phyloP scores from a whole-genome alignment of 2,113 vertebrate genomes.

The Alethe diademata region DNA sequence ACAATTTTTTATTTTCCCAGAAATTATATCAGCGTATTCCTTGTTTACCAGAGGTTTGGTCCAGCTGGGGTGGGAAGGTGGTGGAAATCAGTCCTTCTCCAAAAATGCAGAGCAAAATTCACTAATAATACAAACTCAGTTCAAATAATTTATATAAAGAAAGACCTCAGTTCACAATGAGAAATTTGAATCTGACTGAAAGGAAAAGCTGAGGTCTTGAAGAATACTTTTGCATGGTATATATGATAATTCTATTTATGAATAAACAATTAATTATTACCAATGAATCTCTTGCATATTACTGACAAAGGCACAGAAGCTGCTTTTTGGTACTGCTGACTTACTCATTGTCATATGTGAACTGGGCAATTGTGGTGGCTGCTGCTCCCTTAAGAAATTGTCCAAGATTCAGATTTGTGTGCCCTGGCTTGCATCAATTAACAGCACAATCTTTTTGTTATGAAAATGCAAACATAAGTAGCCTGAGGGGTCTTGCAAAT shows the following conservation, averaged over 20 bases:
- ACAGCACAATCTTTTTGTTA: constrained; percentile 37
- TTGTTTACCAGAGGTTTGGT: background rate
- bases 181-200: background rate
- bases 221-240: background rate
- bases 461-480: constrained; percentile 24
- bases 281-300: background rate
- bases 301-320: background rate
- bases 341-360: background rate
- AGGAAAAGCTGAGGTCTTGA: background rate
- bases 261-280: constrained; percentile 4
- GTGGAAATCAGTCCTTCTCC: background rate
- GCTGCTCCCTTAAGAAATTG: constrained; percentile 28
- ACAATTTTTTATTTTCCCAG: background rate
- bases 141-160: background rate
- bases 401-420: constrained; percentile 22
- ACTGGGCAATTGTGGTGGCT: constrained; percentile 13
- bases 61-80: background rate
- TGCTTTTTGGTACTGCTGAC: background rate
- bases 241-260: background rate
- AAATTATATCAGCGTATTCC: background rate
- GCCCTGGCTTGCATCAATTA: constrained; percentile 31
- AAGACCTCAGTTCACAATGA: background rate
- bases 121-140: background rate
- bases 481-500: constrained; percentile 49
- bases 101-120: background rate